Evolutionary conservation across 2,888 invertebrate genomes (phyloP), one percentile per base, ranked within the genome.

Genomic region (Notodonta ziczac): DNA sequence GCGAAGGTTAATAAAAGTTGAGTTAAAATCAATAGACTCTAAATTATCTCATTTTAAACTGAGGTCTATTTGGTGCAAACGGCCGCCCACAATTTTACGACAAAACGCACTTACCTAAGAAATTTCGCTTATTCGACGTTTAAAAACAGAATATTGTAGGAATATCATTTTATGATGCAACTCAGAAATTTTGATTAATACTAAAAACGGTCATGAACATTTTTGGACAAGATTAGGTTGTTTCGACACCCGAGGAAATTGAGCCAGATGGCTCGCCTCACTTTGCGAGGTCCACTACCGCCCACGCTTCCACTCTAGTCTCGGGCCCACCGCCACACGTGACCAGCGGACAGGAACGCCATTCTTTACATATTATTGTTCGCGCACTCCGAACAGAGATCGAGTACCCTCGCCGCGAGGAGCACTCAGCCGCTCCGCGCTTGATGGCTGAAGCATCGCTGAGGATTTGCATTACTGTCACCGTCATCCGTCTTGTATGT

Each of bases 281-380:
- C 50, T 10, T 13, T 32, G 52, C 32, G 13, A 39, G 55, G 67
- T 69, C 71, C 74, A 74, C 73, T 73, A 62, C 68, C 91, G 87
- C 93, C 91, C 83, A 92, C 93, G 90, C 90, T 86, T 62, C 83
- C 88, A 90, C 92, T 91, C 88, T 87, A 90, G 82, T 88, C 88
- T 91, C 86, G 86, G 82, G 83, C 88, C 87, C 80, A 73, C 83
- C 73, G 77, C 70, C 85, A 85, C 86, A 88, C 87, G 87, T 90
- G 89, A 88, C 87, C 83, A 78, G 39, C 78, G 78, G 80, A 82
- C 84, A 81, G 82, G 82, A 85, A 81, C 83, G 82, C 80, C 80
- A 84, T 85, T 87, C 86, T 87, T 87, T 80, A 85, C 74, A 69
- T 78, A 77, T 76, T 76, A 72, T 69, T 67, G 65, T 77, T 73